Percentiles rank a stretch among this genome's conserved stretches.
phyloP scores from a whole-genome alignment of 1,140 invertebrate species.

The Eurosta solidaginis region DNA sequence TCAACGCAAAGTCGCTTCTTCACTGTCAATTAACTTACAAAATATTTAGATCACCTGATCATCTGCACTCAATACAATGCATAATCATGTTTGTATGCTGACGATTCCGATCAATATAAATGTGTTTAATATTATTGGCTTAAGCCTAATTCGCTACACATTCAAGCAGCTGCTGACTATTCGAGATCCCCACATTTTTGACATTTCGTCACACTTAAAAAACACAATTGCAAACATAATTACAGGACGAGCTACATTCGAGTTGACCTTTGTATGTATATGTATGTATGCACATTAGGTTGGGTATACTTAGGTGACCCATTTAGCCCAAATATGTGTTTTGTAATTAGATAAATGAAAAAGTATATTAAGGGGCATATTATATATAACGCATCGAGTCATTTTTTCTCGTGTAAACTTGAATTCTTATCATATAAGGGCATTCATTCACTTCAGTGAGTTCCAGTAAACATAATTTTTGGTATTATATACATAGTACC shows the following conservation, averaged over 20 bases:
- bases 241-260: not conserved
- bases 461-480: too few species aligned
- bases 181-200: not conserved
- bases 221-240: conserved; percentile 18
- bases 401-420: too few species aligned
- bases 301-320: too few species aligned
- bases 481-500: too few species aligned
- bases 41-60: conserved; percentile 20
- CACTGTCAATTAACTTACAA: conserved; percentile 8
- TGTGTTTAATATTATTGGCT: not conserved
- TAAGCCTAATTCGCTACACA: conserved; percentile 1
- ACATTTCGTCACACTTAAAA: conserved; percentile 21
- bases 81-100: not conserved
- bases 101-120: conserved; percentile 5
- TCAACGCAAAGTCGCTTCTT: not conserved
- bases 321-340: too few species aligned
- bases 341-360: too few species aligned
- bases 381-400: too few species aligned
- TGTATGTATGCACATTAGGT: too few species aligned
- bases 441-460: too few species aligned
- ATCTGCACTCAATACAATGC: not conserved
- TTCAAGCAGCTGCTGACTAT: conserved; percentile 1
- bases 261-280: too few species aligned
- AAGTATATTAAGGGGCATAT: too few species aligned
- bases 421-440: too few species aligned